Evolutionary conservation across 2,888 invertebrate genomes (phyloP), one percentile per base, ranked within the genome.

Genomic region (Spatulosminthurus flaviceps): DNA sequence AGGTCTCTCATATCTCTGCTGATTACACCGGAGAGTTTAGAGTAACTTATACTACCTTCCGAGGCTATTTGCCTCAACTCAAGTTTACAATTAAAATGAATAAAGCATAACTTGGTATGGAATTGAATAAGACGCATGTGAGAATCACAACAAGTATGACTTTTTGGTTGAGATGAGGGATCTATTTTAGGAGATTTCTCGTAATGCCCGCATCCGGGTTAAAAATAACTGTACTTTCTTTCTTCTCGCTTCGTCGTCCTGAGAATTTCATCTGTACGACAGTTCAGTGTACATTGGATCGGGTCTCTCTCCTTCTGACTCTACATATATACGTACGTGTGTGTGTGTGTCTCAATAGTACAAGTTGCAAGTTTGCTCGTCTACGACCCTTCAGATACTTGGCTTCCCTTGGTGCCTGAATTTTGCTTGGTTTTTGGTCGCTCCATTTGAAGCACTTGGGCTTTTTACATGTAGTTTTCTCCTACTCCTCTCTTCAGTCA

Each of bases 191-290:
- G 83, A 80, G 79, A 80, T 82, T 81, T 83, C 80, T 79, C 78
- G 77, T 82, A 83, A 80, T 83, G 82, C 83, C 81, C 83, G 82
- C 82, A 83, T 82, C 82, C 82, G 81, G 82, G 82, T 82, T 83
- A 83, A 82, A 82, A 83, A 83, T 83, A 83, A 81, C 79, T 42
- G 29, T 71, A 72, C 80, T 77, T 74, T 79, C 80, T 80, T 77
- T 79, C 79, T 60, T 74, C 71, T 70, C 75, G 69, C 79, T 79
- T 73, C 73, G 77, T 70, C 72, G 26, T 70, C 72, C n/a, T 64
- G 64, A 64, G 64, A 19, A 24, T 21, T n/a, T 64, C 26, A 51
- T 64, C 24, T 64, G 64, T 64, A 64, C 22, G 13, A 24, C 22
- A 64, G 64, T 51, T 34, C 51, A 51, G 64, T 64, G 22, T 22